Evolutionary conservation across 2,113 vertebrate genomes (phyloP).

Genomic region (Chroicocephalus ridibundus): DNA sequence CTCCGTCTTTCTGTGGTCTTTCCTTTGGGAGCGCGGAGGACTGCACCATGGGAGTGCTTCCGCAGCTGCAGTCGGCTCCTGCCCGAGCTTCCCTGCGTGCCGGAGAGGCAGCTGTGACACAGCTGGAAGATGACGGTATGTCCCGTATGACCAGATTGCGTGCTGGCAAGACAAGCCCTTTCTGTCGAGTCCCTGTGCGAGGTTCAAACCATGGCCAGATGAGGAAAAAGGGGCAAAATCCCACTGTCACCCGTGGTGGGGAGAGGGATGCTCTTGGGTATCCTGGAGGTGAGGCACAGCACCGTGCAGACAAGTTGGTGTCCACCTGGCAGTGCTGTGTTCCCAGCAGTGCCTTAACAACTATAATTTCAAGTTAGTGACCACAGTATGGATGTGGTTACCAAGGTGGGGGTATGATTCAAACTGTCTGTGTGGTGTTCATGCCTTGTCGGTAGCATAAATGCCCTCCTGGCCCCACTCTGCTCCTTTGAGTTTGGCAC

Average conservation of each 20-base stretch:
- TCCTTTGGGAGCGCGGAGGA: rapidly evolving
- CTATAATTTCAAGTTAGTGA: not conserved
- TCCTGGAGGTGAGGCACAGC: not conserved
- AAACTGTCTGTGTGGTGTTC: not conserved
- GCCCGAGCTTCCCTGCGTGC: rapidly evolving
- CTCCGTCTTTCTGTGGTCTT: rapidly evolving
- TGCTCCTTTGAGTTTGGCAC: not conserved
- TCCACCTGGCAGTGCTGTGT: not conserved
- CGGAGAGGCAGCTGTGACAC: not conserved
- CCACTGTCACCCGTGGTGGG: not conserved
- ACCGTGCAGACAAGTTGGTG: not conserved
- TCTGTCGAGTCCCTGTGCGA: not conserved
- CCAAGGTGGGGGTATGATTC: not conserved
- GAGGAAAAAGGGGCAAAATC: not conserved
- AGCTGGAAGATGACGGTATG: not conserved
- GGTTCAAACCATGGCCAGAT: not conserved
- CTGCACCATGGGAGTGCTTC: rapidly evolving
- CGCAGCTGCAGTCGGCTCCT: not conserved
- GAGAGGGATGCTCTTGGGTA: not conserved
- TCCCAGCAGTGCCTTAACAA: not conserved
- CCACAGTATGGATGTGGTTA: not conserved
- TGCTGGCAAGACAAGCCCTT: not conserved
- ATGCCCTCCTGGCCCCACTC: not conserved
- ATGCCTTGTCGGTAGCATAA: not conserved
- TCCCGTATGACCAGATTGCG: rapidly evolving